Evolutionary conservation across 2,113 vertebrate species (phyloP).

Genomic region (Ammospiza nelsoni): DNA sequence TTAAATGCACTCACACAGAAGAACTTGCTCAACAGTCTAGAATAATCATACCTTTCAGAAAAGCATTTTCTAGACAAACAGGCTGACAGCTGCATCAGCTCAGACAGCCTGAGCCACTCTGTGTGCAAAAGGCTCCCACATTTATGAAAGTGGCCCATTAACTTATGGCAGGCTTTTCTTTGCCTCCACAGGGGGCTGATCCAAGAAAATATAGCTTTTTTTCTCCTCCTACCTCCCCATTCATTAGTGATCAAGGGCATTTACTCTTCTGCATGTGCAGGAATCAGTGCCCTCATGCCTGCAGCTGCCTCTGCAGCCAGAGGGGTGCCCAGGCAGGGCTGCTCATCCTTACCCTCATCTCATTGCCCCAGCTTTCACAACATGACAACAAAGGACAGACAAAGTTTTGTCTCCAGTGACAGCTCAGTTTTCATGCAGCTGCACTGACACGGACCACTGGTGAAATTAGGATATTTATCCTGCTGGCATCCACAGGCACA

Average conservation of each 20-base stretch:
- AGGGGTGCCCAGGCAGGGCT: background rate
- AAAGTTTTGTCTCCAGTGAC: conserved; percentile 34
- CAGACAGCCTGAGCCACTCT: conserved; percentile 13
- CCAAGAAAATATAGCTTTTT: background rate
- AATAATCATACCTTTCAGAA: conserved; percentile 65
- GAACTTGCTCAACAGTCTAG: conserved; percentile 55
- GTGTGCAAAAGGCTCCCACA: background rate
- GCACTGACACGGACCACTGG: background rate
- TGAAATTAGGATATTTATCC: conserved; percentile 27
- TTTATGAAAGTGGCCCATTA: conserved; percentile 27
- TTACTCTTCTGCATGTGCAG: background rate
- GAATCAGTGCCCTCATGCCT: background rate
- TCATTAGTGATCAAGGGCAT: background rate
- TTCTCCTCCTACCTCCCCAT: background rate
- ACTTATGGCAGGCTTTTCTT: background rate
- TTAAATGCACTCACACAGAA: conserved; percentile 49
- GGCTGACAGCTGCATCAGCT: conserved; percentile 12
- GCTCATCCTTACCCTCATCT: background rate
- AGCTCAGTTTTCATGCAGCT: conserved; percentile 2
- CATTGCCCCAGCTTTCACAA: background rate
- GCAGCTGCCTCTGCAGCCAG: background rate
- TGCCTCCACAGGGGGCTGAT: conserved; percentile 7
- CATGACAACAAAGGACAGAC: conserved; percentile 15
- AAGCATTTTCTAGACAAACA: conserved; percentile 43
- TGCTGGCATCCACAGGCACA: background rate